These are phyloP conservation scores for Palaemon carinicauda DNA, from an alignment of 1,140 invertebrate genomes.

Conservation along the genomic window DNA sequence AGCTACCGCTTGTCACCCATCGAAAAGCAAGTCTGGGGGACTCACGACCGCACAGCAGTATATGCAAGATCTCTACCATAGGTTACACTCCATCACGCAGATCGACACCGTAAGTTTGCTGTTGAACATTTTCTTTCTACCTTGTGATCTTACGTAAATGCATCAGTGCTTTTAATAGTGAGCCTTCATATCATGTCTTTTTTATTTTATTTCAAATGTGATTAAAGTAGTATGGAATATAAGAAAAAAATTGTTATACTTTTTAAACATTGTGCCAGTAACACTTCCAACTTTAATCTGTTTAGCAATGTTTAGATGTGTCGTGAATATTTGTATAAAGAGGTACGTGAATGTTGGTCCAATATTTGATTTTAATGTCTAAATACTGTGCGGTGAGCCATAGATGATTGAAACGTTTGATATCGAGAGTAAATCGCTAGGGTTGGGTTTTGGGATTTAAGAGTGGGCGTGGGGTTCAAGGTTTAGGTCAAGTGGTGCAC, in stretches of 20 bases:
- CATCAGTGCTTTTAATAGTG: no score
- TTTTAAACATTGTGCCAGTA: no score
- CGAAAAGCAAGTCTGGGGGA: background rate
- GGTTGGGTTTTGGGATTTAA: constrained; percentile 16
- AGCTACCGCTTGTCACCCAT: background rate
- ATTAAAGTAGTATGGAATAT: background rate
- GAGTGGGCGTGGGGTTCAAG: constrained; percentile 38
- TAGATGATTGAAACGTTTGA: no score
- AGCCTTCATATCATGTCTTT: no score
- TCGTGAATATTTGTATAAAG: no score
- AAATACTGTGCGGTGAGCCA: no score
- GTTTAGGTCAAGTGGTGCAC: constrained; percentile 34
- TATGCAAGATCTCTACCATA: constrained; percentile 43
- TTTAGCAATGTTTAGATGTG: no score
- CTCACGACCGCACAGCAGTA: constrained; percentile 35
- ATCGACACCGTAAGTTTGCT: constrained; percentile 35
- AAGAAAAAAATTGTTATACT: no score
- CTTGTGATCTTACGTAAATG: no score
- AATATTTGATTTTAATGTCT: no score
- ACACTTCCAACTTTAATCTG: no score
- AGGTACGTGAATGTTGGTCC: no score
- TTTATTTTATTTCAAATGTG: background rate
- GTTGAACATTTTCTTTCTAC: background rate
- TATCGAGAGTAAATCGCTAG: background rate
- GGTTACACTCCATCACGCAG: constrained; percentile 41